A percentile compares a stretch with the other conserved stretches of the same genome.
Conservation (phyloP, 2,113 vertebrate species). For the Pristiophorus japonicus region DNA sequence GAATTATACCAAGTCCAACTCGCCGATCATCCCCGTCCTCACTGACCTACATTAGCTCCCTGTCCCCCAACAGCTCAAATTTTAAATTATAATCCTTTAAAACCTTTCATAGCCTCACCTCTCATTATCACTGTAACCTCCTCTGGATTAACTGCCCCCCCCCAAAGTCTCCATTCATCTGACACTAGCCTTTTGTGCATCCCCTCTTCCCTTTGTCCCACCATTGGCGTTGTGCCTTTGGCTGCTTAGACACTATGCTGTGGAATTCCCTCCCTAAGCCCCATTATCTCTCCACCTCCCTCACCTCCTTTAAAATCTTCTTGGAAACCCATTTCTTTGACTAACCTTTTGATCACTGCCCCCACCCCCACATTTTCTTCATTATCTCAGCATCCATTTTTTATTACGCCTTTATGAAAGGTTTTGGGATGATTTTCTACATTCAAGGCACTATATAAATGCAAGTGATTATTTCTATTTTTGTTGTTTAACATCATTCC, state of each 20-base stretch:
- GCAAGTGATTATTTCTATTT: background rate
- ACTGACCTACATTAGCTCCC: too few species aligned
- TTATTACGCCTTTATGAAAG: background rate
- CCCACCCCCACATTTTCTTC: background rate
- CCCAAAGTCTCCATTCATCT: too few species aligned
- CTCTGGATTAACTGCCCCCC: too few species aligned
- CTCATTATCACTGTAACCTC: too few species aligned
- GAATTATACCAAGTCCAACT: too few species aligned
- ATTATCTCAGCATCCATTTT: background rate
- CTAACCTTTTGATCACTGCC: background rate
- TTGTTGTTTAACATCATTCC: background rate
- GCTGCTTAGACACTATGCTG: background rate
- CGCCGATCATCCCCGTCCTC: too few species aligned
- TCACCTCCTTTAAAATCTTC: background rate
- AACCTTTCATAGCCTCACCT: too few species aligned
- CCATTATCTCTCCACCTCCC: background rate
- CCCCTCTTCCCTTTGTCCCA: background rate
- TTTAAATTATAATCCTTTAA: too few species aligned
- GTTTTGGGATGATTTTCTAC: background rate
- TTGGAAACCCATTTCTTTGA: background rate
- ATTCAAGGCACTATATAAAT: background rate
- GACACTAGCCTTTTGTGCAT: too few species aligned
- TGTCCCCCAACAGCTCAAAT: too few species aligned
- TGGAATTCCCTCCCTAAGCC: background rate
- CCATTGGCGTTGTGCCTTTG: too few species aligned